Evolutionary conservation across 2,113 vertebrate genomes (phyloP), one percentile per base, ranked within the genome.

Genomic region (Malurus alboscapulatus): DNA sequence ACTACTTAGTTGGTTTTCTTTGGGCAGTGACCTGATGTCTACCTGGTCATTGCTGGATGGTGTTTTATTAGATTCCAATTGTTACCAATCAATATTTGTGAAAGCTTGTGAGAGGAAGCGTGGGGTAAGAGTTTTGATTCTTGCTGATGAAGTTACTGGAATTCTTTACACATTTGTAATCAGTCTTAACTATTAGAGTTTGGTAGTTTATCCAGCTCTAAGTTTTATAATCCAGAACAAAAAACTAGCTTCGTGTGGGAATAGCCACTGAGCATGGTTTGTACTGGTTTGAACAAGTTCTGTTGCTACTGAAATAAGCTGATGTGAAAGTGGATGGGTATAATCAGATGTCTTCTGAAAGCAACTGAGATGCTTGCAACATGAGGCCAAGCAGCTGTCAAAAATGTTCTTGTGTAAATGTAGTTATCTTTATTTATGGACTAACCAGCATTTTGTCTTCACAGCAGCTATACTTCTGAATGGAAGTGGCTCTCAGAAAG

Each of bases 401-500:
- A 53, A 96, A 79, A 88, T 94, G 69, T 87, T 82, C 96, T 91
- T 97, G 89, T 96, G 93, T 91, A 97, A 94, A 95, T 61, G 78
- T 95, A 79, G 85, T 92, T 96, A 68, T 91, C 78, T 96, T 94
- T 97, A 94, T 96, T 92, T 91, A 94, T 96, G 96, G 95, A 94
- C 97, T 97, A 97, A 97, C 83, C 88, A 93, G 51, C 94, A 42
- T 95, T 96, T 77, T 97, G 65, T 98, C 92, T 98, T 97, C 93
- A 96, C 98, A 98, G 98, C 96, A 97, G 98, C 66, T 97, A 91
- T 92, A 97, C 96, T 92, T 97, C 97, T 96, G 98, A 98, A 97
- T 98, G 96, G 98, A 98, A 97, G 93, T 99, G 98, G 99, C 98
- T 98, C 93, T 92, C 97, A 94, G 98, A 98, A 91, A 98, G 99